Evolutionary conservation across 2,888 invertebrate genomes (phyloP).

Genomic region (Drosophila nr. medialis): DNA sequence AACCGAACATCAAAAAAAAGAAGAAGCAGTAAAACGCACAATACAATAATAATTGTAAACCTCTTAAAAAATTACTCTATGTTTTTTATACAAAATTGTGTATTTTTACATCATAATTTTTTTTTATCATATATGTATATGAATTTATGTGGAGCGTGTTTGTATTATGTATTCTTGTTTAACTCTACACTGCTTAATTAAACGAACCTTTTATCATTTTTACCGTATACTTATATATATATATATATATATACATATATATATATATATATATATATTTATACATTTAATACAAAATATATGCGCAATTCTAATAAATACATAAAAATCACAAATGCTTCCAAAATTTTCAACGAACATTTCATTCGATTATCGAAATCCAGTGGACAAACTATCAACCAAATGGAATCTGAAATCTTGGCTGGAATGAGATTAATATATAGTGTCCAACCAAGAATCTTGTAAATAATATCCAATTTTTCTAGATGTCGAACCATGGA

Average conservation of each 20-base stretch:
- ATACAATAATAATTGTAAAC: slow-evolving; percentile 61
- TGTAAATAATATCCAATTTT: background rate
- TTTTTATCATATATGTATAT: slow-evolving; percentile 23
- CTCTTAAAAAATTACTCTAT: slow-evolving; percentile 35
- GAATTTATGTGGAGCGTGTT: slow-evolving; percentile 26
- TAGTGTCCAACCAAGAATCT: background rate
- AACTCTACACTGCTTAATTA: slow-evolving; percentile 67
- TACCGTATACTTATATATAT: slow-evolving; percentile 38
- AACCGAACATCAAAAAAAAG: slow-evolving; percentile 18
- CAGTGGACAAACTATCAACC: background rate
- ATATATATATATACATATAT: slow-evolving; percentile 38
- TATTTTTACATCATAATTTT: slow-evolving; percentile 45
- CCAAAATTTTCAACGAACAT: slow-evolving; percentile 31
- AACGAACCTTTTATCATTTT: slow-evolving; percentile 63
- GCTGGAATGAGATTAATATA: background rate
- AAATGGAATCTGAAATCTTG: background rate
- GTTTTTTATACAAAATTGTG: slow-evolving; percentile 47
- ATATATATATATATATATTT: slow-evolving; percentile 40
- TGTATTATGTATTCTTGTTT: slow-evolving; percentile 59
- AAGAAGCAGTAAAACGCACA: slow-evolving; percentile 38
- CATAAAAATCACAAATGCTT: slow-evolving; percentile 69
- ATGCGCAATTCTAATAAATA: slow-evolving; percentile 76
- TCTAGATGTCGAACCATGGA: background rate
- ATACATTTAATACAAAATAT: slow-evolving; percentile 54
- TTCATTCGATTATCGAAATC: background rate